Evolutionary conservation across 2,113 vertebrate species (phyloP).

Genomic region (Catharus minimus): DNA sequence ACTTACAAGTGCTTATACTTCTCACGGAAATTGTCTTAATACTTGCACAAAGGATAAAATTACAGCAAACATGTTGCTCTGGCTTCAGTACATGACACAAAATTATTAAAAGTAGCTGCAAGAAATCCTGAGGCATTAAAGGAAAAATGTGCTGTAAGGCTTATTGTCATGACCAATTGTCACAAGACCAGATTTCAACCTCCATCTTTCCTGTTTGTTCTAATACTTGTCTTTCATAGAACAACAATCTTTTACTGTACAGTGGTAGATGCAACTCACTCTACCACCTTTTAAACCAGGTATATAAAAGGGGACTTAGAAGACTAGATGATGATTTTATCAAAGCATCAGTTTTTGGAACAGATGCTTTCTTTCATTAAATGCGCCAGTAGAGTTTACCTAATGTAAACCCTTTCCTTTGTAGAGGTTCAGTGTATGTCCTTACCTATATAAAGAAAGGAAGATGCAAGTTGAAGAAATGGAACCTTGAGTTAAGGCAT

Average conservation of each 20-base stretch:
- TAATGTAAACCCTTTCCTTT: not conserved
- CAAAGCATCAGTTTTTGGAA: not conserved
- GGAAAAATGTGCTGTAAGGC: not conserved
- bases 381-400: not conserved
- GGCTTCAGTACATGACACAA: not conserved
- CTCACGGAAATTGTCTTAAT: not conserved
- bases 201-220: not conserved
- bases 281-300: not conserved
- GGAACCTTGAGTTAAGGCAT: not conserved
- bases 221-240: not conserved
- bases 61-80: not conserved
- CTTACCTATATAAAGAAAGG: not conserved
- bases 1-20: not conserved
- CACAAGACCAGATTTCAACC: not conserved
- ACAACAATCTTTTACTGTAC: not conserved
- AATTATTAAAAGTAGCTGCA: not conserved
- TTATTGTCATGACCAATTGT: fast-evolving
- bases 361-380: not conserved
- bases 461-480: not conserved
- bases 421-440: not conserved
- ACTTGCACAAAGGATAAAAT: not conserved
- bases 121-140: not conserved
- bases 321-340: not conserved
- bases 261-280: not conserved
- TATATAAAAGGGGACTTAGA: not conserved